Evolutionary conservation across 2,797 vertebrate genomes (phyloP), one percentile per base, ranked within the genome.

Genomic region (Trachops cirrhosus): DNA sequence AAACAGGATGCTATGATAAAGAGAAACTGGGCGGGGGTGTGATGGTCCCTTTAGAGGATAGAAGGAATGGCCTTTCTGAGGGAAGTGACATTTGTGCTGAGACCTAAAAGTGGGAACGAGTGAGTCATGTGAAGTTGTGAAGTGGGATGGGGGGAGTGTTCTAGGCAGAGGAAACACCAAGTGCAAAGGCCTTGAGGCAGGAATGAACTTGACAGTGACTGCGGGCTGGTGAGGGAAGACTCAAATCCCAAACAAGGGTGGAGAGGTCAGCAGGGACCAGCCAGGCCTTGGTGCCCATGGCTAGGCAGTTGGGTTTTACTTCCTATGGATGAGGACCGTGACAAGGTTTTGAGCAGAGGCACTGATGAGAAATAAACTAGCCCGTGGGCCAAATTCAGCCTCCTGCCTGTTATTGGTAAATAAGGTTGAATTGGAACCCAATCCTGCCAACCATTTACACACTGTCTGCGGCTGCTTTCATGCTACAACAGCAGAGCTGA

Each of bases 31-130:
- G 50, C 29, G 59, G 26, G 41, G 67, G 73, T 77, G 62, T 0
- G 0, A 37, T 2, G 3, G 70, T 19, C 64, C 21, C n/a, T 9
- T 50, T 5, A 24, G 62, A 57, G 9, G 52, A 52, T 41, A 1
- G 39, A 44, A 34, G 54, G 68, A 14, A 52, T 10, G 41, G 78
- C 29, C 77, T 95, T 78, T 85, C 75, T 70, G 88, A 90, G 88
- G 67, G 71, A 90, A 83, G 90, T 52, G 26, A 44, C 57, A 52
- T 59, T 71, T 64, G 52, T 68, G 34, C 41, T 15, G 48, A 91
- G 71, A 68, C 62, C 86, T 68, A 77, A 68, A 26, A 89, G 48
- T 3, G 10, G 41, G 82, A 90, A 64, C 1, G 37, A 86, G 75
- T 34, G 77, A 90, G 62, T 82, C 87, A 24, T 24, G 34, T 78